Conservation (phyloP, 2,797 vertebrate species). For the Hippoglossus hippoglossus region DNA sequence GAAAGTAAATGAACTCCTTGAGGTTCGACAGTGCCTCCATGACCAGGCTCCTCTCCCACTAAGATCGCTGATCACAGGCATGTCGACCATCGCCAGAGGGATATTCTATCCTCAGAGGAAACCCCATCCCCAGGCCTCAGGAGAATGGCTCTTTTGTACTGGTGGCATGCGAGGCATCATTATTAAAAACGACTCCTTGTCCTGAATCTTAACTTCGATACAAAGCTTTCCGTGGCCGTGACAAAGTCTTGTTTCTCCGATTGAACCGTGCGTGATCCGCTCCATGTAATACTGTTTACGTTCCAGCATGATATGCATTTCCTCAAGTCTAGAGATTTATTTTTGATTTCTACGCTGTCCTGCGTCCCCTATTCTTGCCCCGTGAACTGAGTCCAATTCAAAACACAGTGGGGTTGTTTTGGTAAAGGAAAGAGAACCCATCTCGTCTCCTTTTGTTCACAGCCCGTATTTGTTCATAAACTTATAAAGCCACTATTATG, state of each 20-base stretch:
- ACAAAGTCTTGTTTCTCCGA: constrained; percentile 3
- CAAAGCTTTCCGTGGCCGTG: constrained; percentile 4
- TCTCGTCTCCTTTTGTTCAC: constrained; percentile 47
- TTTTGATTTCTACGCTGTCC: constrained; percentile 12
- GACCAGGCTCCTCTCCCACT: constrained; percentile 11
- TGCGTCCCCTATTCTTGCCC: constrained; percentile 27
- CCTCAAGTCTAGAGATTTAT: constrained; percentile 31
- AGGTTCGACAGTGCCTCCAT: constrained; percentile 26
- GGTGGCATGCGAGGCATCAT: constrained; percentile 64
- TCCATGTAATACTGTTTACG: background rate
- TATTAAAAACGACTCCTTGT: constrained; percentile 59
- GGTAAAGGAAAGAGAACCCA: constrained; percentile 55
- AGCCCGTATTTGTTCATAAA: constrained; percentile 30
- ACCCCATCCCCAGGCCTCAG: constrained; percentile 69
- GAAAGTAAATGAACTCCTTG: constrained; percentile 28
- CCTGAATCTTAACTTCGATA: constrained; percentile 30
- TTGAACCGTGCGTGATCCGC: constrained; percentile 20
- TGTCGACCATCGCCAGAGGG: constrained; percentile 62
- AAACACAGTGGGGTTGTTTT: constrained; percentile 50
- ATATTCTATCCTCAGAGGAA: constrained; percentile 76
- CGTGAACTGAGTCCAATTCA: constrained; percentile 42
- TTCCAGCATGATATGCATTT: background rate
- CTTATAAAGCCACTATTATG: constrained; percentile 7
- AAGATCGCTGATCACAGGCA: constrained; percentile 32
- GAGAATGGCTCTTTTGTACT: constrained; percentile 77